Evolutionary conservation across 2,113 vertebrate species (phyloP), one percentile per base, ranked within the genome.

Genomic region (Colossoma macropomum): DNA sequence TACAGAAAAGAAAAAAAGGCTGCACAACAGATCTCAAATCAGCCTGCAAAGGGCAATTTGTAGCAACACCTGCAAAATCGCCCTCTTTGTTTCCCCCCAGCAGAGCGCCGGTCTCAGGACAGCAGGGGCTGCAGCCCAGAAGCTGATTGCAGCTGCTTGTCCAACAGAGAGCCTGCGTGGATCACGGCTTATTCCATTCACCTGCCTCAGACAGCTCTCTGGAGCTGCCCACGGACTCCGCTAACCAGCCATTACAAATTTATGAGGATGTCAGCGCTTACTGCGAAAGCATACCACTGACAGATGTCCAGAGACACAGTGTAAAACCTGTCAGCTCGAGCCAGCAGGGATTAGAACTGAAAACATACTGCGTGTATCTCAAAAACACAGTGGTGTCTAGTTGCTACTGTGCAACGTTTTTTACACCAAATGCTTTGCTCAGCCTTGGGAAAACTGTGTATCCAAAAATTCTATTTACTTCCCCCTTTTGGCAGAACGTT

Each of bases 221-320:
- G 56, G 23, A 30, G 75, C 62, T 77, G 28, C 71, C 75, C 54
- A 56, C 54, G 41, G 56, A 80, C 60, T 56, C 65, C 27, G 48
- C 70, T 80, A 69, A 75, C 34, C 41, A 75, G 71, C 23, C 63
- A 79, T 69, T 86, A 77, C 34, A 86, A 48, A 77, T 79, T 75
- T 80, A 79, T 76, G 59, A 80, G 85, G 65, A 52, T 75, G 81
- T 75, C 71, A 62, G 50, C 50, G 79, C 68, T 69, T 32, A 34
- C 45, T 6, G 81, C 23, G 50, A 70, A 34, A 32, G 52, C 66
- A 28, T 41, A 77, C 34, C 75, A 38, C 73, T 77, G 81, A 83
- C 17, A 41, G 65, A 52, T 83, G 74, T 83, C 74, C 50, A 77
- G 68, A 70, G 23, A 63, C 32, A 27, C 2, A n/a, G 59, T 27